Evolutionary conservation across 2,113 vertebrate species (phyloP).

Genomic region (Gobius niger): DNA sequence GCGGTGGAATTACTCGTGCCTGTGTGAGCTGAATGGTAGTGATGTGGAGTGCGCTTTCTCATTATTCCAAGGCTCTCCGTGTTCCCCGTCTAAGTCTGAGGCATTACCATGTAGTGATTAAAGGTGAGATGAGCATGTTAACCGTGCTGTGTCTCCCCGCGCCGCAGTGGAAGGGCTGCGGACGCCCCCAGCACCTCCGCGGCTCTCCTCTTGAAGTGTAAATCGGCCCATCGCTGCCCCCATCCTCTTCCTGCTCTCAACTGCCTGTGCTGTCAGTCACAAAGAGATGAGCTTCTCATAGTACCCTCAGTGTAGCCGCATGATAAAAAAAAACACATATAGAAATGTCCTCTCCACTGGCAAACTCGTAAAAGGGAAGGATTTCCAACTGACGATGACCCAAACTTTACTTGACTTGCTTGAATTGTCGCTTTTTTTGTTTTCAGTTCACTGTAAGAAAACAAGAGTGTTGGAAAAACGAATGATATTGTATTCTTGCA

Average conservation of each 20-base stretch:
- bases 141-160: slow-evolving; percentile 52
- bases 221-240: slow-evolving; percentile 65
- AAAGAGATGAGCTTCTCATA: slow-evolving; percentile 48
- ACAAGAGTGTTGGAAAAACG: background rate
- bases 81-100: slow-evolving; percentile 47
- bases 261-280: slow-evolving; percentile 53
- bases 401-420: slow-evolving; percentile 38
- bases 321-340: slow-evolving; percentile 26
- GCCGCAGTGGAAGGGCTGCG: slow-evolving; percentile 48
- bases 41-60: slow-evolving; percentile 33
- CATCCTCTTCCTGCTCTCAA: slow-evolving; percentile 38
- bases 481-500: no score
- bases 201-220: slow-evolving; percentile 76
- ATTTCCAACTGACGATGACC: slow-evolving; percentile 8
- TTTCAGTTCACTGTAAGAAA: background rate
- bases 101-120: slow-evolving; percentile 69
- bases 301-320: slow-evolving; percentile 17
- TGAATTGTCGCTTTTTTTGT: background rate
- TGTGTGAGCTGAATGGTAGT: slow-evolving; percentile 44
- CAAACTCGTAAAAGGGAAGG: slow-evolving; percentile 14
- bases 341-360: slow-evolving; percentile 9
- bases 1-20: slow-evolving; percentile 43
- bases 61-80: slow-evolving; percentile 59
- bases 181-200: slow-evolving; percentile 59
- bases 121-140: slow-evolving; percentile 69